Evolutionary conservation across 2,113 vertebrate genomes (phyloP).

Genomic region (Corynorhinus townsendii): DNA sequence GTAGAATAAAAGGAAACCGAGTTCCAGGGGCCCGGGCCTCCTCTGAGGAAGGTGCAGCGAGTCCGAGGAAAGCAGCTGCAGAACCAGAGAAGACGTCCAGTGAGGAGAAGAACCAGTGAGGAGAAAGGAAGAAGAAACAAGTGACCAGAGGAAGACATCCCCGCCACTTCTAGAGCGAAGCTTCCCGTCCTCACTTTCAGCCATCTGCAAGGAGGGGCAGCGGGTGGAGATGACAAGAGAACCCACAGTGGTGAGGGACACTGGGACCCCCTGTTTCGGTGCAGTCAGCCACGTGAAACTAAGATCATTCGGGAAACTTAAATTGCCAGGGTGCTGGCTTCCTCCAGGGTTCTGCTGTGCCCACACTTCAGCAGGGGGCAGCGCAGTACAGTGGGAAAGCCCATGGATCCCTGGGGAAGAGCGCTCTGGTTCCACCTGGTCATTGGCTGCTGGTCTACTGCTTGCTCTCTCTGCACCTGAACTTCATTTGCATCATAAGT

Average conservation of each 20-base stretch:
- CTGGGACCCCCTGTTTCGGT: too few species aligned
- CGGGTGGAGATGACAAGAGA: not conserved
- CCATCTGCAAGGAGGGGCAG: not conserved
- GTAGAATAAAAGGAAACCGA: too few species aligned
- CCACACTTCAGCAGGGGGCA: not conserved
- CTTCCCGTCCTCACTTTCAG: not conserved
- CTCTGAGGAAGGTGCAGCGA: too few species aligned
- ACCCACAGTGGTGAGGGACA: not conserved
- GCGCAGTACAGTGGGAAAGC: not conserved
- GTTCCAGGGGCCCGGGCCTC: not conserved
- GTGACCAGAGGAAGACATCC: not conserved
- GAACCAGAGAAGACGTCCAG: too few species aligned
- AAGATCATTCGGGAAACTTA: not conserved
- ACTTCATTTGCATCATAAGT: not conserved
- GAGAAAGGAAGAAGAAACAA: not conserved
- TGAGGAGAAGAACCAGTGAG: too few species aligned
- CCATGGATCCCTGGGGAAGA: rapidly evolving
- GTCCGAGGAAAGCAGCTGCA: not conserved
- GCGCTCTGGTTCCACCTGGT: too few species aligned
- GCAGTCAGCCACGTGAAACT: not conserved
- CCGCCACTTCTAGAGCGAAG: not conserved
- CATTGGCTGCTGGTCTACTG: not conserved
- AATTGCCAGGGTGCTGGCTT: too few species aligned
- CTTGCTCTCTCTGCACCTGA: not conserved
- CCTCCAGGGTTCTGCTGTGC: not conserved